Base-by-base conservation (phyloP, 1,140 invertebrate genomes). In the Diprion similis region DNA sequence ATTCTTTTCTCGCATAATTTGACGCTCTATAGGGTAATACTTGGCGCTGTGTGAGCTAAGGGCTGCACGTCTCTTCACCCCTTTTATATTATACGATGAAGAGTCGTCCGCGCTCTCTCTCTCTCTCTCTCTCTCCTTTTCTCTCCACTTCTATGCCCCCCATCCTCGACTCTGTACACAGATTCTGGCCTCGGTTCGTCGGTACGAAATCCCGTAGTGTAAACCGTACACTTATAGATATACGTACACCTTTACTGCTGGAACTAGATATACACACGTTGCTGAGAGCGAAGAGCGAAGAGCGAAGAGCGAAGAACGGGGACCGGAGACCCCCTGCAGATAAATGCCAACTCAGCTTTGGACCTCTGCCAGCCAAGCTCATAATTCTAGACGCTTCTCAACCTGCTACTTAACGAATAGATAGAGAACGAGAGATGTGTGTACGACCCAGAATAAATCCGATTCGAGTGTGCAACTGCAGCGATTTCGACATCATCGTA, bases 381-480 rank as follows among this genome's bases (percentile, higher is more conserved):
- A 84, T 87, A 86, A 87, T 86, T 87, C 84, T 79, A 78, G 73
- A 80, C 83, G 84, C 84, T 83, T 85, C 82, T 78, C 72, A 73
- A 59, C 66, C 76, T 73, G 66, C 77, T 78, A 78, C 80, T 82
- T 81, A 81, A 79, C 78, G 78, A 37, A 37, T 37, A 37, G 24
- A 37, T 37, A 37, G 24, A 37, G 24, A 37, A 37, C 24, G 24
- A 37, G 24, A 37, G 24, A 37, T 37, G 24, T 37, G 24, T 37
- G 24, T 37, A 37, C 24, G 24, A 37, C 24, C 24, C 24, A 37
- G 24, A 37, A 37, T 37, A 37, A 37, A 37, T 37, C 24, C 24
- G 24, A 37, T 37, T 37, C 24, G 24, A 37, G 24, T 37, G 24
- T 37, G 24, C 24, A 6, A 37, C 24, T 37, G 24, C 24, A 37